Evolutionary conservation across 2,888 invertebrate genomes (phyloP), one percentile per base, ranked within the genome.

Genomic region (Ethmia dodecea): DNA sequence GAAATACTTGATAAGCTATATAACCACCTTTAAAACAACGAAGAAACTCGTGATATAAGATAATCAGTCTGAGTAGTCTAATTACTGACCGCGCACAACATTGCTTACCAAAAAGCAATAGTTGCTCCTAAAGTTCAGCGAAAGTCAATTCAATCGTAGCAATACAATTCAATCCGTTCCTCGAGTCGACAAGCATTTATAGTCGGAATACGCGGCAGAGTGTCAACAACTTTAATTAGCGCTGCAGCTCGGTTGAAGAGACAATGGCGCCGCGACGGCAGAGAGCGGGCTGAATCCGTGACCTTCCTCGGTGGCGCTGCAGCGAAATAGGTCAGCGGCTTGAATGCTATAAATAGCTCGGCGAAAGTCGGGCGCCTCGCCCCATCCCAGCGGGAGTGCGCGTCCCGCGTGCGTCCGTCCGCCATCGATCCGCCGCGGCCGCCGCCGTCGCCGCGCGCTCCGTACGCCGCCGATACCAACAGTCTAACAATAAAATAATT

Each of bases 251-350:
- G 68, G 73, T 71, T 66, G 68, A 66, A 55, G 64, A 80, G 81
- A 84, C 84, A 83, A 83, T 80, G 77, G 81, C 79, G 79, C 74
- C 79, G 69, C 65, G 66, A 62, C 68, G 75, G 63, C 78, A 77
- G 64, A 75, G 72, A 72, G 75, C 70, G 60, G 75, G 74, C 78
- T 74, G 78, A 71, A 83, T 78, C 83, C 83, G 79, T 86, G 86
- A 86, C 84, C 86, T 84, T 86, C 84, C 79, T 71, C 68, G 70
- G 65, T 51, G 73, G 75, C 70, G 74, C 77, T 81, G 81, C 84
- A 81, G 76, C 73, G 70, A 86, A 83, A 81, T 86, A 80, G 84
- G 86, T 86, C 86, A 84, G 83, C 83, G 81, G 84, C 83, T 81
- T 80, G 73, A 78, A 76, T 76, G 77, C 81, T 86, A 84, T 83